These are phyloP conservation scores for Dione vanillae DNA, from an alignment of 2,888 invertebrate genomes.

Conservation along the genomic window DNA sequence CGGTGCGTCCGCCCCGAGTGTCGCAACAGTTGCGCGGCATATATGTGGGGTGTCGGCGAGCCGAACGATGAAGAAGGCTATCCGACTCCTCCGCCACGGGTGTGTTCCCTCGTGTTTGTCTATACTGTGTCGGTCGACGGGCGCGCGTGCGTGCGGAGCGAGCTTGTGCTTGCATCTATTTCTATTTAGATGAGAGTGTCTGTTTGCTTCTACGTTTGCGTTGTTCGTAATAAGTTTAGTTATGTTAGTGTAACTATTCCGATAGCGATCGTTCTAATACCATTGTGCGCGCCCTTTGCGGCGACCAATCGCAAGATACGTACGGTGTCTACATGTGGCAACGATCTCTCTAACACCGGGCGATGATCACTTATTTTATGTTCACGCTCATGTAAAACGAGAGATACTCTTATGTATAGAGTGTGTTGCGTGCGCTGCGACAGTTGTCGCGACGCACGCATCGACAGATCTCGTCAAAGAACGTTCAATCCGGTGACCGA, in stretches of 20 bases:
- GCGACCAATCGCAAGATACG: not conserved
- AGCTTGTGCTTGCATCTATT: not conserved
- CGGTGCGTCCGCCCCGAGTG: not conserved
- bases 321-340: not conserved
- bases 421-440: not conserved
- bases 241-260: not conserved
- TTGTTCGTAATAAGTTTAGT: not conserved
- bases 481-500: slow-evolving; percentile 12
- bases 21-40: not conserved
- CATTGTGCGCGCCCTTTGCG: not conserved
- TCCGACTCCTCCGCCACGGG: not conserved
- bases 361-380: not conserved
- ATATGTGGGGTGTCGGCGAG: slow-evolving; percentile 2
- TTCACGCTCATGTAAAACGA: slow-evolving; percentile 10
- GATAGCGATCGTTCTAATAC: not conserved
- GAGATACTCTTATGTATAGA: not conserved
- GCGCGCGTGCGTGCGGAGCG: not conserved
- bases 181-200: not conserved
- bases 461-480: not conserved
- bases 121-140: slow-evolving; percentile 16
- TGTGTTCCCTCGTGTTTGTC: not conserved
- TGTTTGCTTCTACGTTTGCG: too few relatives aligned
- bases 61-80: not conserved
- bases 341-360: slow-evolving; percentile 22
- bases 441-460: not conserved